These are phyloP conservation scores for Thamnophis sirtalis DNA, from an alignment of 2,113 vertebrate species.

Conservation along the genomic window DNA sequence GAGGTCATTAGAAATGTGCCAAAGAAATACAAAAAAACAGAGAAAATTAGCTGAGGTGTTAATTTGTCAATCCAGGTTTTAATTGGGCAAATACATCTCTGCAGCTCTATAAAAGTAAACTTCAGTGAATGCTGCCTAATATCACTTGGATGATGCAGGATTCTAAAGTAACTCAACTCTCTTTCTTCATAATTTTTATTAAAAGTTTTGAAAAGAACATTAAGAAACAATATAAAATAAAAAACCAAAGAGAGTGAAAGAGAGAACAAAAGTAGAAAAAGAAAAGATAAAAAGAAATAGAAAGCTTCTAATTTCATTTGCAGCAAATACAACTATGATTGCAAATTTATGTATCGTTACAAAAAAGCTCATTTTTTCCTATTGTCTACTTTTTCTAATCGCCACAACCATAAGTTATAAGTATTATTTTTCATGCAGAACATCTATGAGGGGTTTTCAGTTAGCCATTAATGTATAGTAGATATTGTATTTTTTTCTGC, in stretches of 20 bases:
- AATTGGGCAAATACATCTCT: not conserved
- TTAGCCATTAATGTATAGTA: not conserved
- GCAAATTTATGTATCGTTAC: not conserved
- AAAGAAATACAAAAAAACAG: conserved; percentile 17
- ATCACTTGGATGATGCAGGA: not conserved
- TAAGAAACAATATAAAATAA: not conserved
- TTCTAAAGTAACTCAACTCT: not conserved
- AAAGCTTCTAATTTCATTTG: not conserved
- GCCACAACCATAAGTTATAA: not conserved
- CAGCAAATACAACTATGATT: not conserved
- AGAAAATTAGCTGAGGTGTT: conserved; percentile 25
- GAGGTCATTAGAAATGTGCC: conserved; percentile 26
- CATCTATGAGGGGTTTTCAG: not conserved
- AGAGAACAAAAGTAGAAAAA: not conserved
- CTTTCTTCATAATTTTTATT: not conserved
- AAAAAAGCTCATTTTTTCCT: not conserved
- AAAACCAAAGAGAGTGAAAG: not conserved
- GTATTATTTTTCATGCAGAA: not conserved
- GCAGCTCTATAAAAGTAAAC: not conserved
- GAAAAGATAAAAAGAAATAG: not conserved
- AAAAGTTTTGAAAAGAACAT: not conserved
- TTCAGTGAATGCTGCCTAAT: not conserved
- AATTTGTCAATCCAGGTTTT: conserved; percentile 4
- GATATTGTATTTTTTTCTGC: not conserved
- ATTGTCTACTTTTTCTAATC: not conserved